phyloP scores from a whole-genome alignment of 2,797 vertebrate genomes.

The Monodelphis domestica region DNA sequence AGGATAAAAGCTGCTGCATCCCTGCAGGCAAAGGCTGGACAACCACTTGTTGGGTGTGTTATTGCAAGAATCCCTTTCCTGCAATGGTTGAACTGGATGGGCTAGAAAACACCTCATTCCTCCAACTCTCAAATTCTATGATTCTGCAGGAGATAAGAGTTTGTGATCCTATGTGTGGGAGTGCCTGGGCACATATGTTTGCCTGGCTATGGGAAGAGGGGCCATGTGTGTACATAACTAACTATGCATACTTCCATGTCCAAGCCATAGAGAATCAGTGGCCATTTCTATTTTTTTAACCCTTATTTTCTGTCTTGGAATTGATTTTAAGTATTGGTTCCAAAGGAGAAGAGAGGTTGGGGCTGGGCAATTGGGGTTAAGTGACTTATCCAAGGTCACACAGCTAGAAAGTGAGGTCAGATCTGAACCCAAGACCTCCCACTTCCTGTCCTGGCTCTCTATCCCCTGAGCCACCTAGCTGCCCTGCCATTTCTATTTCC shows the following conservation, averaged over 20 bases:
- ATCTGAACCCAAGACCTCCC: too few relatives aligned
- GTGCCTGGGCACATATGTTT: background rate
- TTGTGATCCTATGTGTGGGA: conserved; percentile 18
- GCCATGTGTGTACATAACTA: conserved; percentile 19
- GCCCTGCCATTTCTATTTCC: background rate
- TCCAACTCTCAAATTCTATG: background rate
- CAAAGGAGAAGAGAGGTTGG: too few relatives aligned
- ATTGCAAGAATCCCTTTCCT: background rate
- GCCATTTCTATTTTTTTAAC: background rate
- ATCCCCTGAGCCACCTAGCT: too few relatives aligned
- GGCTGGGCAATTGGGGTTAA: too few relatives aligned
- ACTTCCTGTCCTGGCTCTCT: too few relatives aligned
- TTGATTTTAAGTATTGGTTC: too few relatives aligned
- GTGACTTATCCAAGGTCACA: too few relatives aligned
- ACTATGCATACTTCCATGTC: background rate
- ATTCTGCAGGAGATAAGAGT: background rate
- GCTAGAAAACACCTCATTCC: background rate
- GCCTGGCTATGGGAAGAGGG: conserved; percentile 67
- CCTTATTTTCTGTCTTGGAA: background rate
- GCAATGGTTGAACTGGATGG: background rate
- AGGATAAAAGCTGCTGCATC: background rate
- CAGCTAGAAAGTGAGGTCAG: too few relatives aligned
- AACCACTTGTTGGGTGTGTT: background rate
- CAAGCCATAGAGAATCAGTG: background rate
- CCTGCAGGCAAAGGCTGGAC: background rate